A percentile compares a stretch with the other conserved stretches of the same genome.
Conservation (phyloP, 2,888 invertebrate species). For the Pediacus dermestoides region DNA sequence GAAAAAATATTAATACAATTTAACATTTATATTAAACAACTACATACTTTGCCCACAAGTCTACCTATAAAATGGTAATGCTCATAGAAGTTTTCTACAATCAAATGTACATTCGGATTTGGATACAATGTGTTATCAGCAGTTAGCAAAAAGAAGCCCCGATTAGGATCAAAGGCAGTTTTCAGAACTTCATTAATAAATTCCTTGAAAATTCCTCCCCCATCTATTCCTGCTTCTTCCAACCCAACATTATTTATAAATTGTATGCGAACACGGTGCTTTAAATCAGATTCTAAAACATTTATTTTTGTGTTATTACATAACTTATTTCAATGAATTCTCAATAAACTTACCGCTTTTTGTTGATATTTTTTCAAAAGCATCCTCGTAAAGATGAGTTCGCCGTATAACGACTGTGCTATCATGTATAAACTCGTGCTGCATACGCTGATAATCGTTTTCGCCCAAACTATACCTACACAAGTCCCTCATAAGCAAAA, state of each 20-base stretch:
- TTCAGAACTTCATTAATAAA: slow-evolving; percentile 91
- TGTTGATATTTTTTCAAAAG: slow-evolving; percentile 87
- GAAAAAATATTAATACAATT: slow-evolving; percentile 5
- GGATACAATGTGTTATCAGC: slow-evolving; percentile 93
- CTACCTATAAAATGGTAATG: slow-evolving; percentile 95
- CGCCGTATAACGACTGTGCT: slow-evolving; percentile 69
- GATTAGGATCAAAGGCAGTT: slow-evolving; percentile 94
- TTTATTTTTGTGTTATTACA: slow-evolving; percentile 6
- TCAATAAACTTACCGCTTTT: slow-evolving; percentile 69
- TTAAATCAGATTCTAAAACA: slow-evolving; percentile 81
- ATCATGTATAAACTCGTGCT: slow-evolving; percentile 44
- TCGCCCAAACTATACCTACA: slow-evolving; percentile 48
- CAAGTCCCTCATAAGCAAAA: slow-evolving; percentile 77
- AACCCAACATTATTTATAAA: slow-evolving; percentile 86
- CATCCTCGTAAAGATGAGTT: slow-evolving; percentile 96
- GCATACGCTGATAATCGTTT: slow-evolving; percentile 40
- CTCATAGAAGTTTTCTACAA: slow-evolving; percentile 80
- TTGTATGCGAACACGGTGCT: slow-evolving; percentile 82
- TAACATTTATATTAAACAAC: background rate
- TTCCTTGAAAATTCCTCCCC: slow-evolving; percentile 94
- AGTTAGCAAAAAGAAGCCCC: slow-evolving; percentile 87
- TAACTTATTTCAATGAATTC: too few species aligned
- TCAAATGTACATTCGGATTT: slow-evolving; percentile 84
- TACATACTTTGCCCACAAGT: slow-evolving; percentile 39
- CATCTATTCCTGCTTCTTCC: slow-evolving; percentile 96